A percentile compares a stretch with the other conserved stretches of the same genome.
Evolutionary conservation across 2,888 invertebrate genomes (phyloP).

Genomic region (Dryadula phaetusa): DNA sequence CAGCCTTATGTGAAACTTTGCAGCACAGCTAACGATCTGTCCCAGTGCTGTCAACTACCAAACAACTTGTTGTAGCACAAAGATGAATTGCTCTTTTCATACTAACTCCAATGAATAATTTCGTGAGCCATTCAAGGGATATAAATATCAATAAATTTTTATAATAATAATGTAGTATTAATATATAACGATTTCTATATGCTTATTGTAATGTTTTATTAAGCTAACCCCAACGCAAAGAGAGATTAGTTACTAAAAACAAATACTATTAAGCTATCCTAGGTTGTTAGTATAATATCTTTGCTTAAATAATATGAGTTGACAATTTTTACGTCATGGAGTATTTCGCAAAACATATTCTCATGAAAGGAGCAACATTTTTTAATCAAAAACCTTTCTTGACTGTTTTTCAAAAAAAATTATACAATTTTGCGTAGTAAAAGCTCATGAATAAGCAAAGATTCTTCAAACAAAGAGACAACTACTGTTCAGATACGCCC

Average conservation of each 20-base stretch:
- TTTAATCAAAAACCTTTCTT: slow-evolving; percentile 23
- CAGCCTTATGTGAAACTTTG: slow-evolving; percentile 30
- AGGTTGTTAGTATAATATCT: no score
- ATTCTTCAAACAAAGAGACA: slow-evolving; percentile 36
- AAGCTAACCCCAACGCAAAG: no score
- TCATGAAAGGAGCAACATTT: slow-evolving; percentile 21
- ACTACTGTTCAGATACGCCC: slow-evolving; percentile 28
- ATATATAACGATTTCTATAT: no score
- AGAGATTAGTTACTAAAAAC: no score
- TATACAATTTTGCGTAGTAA: slow-evolving; percentile 39
- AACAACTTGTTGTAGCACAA: slow-evolving; percentile 11
- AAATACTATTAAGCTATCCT: no score
- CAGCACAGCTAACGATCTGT: slow-evolving; percentile 29
- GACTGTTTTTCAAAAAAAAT: slow-evolving; percentile 29
- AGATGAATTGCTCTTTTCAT: slow-evolving; percentile 10
- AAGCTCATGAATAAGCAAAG: slow-evolving; percentile 42
- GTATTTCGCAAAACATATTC: neutral
- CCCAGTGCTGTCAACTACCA: slow-evolving; percentile 19
- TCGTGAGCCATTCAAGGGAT: no score
- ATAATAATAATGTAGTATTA: neutral
- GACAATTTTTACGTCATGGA: neutral
- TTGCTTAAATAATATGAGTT: slow-evolving; percentile 7
- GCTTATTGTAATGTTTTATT: no score
- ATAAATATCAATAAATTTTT: neutral
- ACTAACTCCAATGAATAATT: neutral